phyloP scores from a whole-genome alignment of 2,113 vertebrate genomes.

The Lepisosteus osseus region DNA sequence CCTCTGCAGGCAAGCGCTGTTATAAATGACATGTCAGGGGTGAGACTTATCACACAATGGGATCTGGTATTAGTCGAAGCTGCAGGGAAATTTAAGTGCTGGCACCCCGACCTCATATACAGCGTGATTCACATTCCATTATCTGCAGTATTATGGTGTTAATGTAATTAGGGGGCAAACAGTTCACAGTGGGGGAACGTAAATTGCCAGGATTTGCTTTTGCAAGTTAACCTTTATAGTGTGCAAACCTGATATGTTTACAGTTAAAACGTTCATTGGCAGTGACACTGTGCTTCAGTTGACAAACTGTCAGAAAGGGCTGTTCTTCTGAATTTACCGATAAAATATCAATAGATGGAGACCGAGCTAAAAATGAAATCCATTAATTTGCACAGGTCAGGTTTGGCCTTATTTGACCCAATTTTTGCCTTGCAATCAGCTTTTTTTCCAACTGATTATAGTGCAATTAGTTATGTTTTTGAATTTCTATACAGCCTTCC shows the following conservation, averaged over 20 bases:
- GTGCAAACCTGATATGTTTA: too few species aligned
- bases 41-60: neutral
- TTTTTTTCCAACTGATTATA: too few species aligned
- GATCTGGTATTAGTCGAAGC: neutral
- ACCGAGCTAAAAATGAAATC: too few species aligned
- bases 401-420: too few species aligned
- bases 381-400: too few species aligned
- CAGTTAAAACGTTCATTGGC: too few species aligned
- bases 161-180: neutral
- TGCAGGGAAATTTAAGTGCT: neutral
- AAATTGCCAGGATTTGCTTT: neutral
- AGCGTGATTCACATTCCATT: neutral
- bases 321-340: too few species aligned
- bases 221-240: neutral
- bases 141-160: neutral
- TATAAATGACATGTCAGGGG: conserved; percentile 4
- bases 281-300: too few species aligned
- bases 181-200: neutral
- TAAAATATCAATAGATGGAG: too few species aligned
- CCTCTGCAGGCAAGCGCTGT: neutral
- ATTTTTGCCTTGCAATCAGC: too few species aligned
- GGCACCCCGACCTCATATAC: neutral
- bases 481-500: neutral
- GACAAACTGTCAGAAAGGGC: too few species aligned
- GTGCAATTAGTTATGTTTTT: neutral